Percentiles rank a stretch among this genome's conserved stretches.
Conservation (phyloP, 2,797 vertebrate species). For the Halcyon chelicuti region DNA sequence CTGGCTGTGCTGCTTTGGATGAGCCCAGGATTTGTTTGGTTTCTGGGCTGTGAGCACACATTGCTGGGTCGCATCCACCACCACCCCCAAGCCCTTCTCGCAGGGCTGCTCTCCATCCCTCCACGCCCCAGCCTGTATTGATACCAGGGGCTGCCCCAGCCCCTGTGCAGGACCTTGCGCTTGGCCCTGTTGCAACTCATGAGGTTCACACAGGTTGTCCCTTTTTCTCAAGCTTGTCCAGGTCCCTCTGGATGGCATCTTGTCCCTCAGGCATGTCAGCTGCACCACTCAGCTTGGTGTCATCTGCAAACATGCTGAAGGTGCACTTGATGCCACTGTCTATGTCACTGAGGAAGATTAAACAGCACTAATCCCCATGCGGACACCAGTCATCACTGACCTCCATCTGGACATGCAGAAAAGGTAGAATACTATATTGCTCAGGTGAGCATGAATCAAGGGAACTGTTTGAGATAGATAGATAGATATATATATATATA, state of each 20-base stretch:
- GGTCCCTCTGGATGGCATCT: background rate
- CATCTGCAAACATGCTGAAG: background rate
- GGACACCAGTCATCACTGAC: background rate
- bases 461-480: background rate
- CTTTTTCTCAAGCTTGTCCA: background rate
- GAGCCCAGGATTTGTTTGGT: accelerated
- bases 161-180: background rate
- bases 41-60: accelerated
- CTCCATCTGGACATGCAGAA: background rate
- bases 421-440: background rate
- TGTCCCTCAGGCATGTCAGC: accelerated
- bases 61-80: background rate
- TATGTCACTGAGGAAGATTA: background rate
- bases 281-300: background rate
- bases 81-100: accelerated
- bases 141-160: accelerated
- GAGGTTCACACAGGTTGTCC: background rate
- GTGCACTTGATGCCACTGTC: background rate
- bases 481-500: background rate
- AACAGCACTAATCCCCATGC: background rate
- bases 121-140: background rate
- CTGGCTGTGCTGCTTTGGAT: accelerated
- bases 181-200: background rate
- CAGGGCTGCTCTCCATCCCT: background rate
- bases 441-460: background rate